Conservation (phyloP, 1,140 invertebrate species). For the Mycetomoellerius zeteki region DNA sequence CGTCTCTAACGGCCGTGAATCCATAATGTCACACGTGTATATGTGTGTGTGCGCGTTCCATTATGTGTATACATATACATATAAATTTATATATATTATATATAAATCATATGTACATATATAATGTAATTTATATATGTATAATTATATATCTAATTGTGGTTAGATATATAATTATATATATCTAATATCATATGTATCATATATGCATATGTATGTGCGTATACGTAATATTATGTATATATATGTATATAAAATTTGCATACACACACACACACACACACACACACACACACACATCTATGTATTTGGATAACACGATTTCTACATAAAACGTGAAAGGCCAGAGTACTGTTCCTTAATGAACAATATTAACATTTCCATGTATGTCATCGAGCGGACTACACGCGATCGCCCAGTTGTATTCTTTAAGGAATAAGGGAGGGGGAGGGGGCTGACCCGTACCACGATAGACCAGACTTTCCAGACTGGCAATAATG, state of each 20-base stretch:
- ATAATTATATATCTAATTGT: no score
- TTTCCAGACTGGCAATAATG: conserved; percentile 55
- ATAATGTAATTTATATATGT: no score
- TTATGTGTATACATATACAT: not conserved
- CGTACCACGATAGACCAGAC: conserved; percentile 26
- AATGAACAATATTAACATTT: conserved; percentile 75
- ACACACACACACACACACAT: not conserved
- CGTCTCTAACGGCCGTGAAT: conserved; percentile 62
- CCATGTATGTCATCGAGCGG: conserved; percentile 38
- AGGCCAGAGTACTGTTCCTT: conserved; percentile 56
- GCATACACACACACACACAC: not conserved
- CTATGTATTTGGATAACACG: conserved; percentile 70
- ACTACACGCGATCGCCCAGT: conserved; percentile 62
- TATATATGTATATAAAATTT: no score
- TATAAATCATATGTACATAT: not conserved
- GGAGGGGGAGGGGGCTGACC: not conserved
- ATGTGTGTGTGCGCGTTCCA: conserved; percentile 23
- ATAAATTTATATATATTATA: not conserved
- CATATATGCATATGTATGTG: no score
- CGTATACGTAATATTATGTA: no score
- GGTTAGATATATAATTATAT: no score
- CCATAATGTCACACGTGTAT: conserved; percentile 72
- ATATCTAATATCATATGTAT: no score
- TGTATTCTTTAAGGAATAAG: not conserved
- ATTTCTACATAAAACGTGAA: conserved; percentile 76